These are phyloP conservation scores for Chymomyza fuscimana DNA, from an alignment of 2,888 invertebrate genomes.

Conservation along the genomic window DNA sequence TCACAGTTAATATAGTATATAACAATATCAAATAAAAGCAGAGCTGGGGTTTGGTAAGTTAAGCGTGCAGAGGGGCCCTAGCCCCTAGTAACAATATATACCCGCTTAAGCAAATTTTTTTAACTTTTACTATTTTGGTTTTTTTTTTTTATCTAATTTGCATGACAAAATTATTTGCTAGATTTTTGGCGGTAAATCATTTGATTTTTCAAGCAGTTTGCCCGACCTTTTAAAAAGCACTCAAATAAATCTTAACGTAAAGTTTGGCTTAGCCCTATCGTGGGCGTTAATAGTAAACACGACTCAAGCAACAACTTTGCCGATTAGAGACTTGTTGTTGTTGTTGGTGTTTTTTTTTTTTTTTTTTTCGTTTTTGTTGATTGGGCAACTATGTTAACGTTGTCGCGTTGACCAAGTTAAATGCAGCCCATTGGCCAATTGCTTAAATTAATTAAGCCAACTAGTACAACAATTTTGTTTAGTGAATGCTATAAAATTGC, in stretches of 20 bases:
- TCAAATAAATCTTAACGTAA: not conserved
- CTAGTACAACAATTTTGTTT: not conserved
- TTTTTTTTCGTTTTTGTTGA: not conserved
- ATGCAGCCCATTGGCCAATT: slow-evolving; percentile 48
- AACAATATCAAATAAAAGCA: too few species aligned
- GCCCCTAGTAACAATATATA: too few species aligned
- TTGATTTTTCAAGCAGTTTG: slow-evolving; percentile 23
- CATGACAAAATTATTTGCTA: too few species aligned
- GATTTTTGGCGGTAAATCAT: too few species aligned
- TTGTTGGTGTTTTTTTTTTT: slow-evolving; percentile 40
- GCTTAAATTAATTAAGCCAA: slow-evolving; percentile 69
- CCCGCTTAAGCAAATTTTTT: too few species aligned
- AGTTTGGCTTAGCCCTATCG: not conserved
- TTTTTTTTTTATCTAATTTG: slow-evolving; percentile 25
- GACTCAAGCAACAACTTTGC: slow-evolving; percentile 42
- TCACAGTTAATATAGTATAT: too few species aligned
- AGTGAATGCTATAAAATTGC: slow-evolving; percentile 49
- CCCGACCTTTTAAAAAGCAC: slow-evolving; percentile 52
- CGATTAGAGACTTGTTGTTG: slow-evolving; percentile 57
- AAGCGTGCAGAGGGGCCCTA: too few species aligned
- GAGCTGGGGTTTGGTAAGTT: too few species aligned
- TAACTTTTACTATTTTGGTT: slow-evolving; percentile 29
- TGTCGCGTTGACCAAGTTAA: slow-evolving; percentile 52
- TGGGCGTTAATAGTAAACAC: not conserved
- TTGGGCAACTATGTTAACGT: slow-evolving; percentile 46